These are phyloP conservation scores for Synaphobranchus kaupii DNA, from an alignment of 2,797 vertebrate species.

Conservation along the genomic window DNA sequence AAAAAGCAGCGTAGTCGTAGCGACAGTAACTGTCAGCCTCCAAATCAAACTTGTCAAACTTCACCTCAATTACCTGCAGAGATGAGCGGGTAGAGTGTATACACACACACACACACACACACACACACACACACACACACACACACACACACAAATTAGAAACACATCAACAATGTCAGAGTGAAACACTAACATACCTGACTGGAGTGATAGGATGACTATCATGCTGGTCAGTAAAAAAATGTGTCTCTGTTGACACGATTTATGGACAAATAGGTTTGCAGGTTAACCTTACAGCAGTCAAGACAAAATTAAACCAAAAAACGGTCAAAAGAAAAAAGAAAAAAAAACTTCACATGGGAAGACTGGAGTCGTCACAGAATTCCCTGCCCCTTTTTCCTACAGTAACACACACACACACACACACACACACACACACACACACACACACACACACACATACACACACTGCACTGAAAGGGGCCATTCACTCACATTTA, in stretches of 20 bases:
- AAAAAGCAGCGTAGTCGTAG: conserved; percentile 88
- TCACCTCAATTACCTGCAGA: conserved; percentile 81
- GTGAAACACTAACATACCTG: not conserved
- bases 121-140: not conserved
- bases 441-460: conserved; percentile 37
- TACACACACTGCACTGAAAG: conserved; percentile 62
- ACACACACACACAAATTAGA: not conserved
- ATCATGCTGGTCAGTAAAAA: not conserved
- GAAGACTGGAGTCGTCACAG: not conserved
- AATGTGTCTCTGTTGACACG: not conserved
- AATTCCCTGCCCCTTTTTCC: not conserved
- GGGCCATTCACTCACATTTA: conserved; percentile 64
- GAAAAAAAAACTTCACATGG: not conserved
- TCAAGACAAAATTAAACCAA: not conserved
- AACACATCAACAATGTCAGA: not conserved
- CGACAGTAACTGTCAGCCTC: conserved; percentile 87
- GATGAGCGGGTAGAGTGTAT: not conserved
- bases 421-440: too few species aligned
- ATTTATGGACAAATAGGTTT: not conserved
- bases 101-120: not conserved
- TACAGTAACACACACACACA: conserved; percentile 35
- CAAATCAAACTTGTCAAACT: conserved; percentile 86
- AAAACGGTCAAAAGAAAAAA: not conserved
- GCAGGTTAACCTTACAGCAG: not conserved
- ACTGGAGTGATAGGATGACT: not conserved